Base-by-base conservation (phyloP, 2,888 invertebrate species). In the Polyommatus icarus region DNA sequence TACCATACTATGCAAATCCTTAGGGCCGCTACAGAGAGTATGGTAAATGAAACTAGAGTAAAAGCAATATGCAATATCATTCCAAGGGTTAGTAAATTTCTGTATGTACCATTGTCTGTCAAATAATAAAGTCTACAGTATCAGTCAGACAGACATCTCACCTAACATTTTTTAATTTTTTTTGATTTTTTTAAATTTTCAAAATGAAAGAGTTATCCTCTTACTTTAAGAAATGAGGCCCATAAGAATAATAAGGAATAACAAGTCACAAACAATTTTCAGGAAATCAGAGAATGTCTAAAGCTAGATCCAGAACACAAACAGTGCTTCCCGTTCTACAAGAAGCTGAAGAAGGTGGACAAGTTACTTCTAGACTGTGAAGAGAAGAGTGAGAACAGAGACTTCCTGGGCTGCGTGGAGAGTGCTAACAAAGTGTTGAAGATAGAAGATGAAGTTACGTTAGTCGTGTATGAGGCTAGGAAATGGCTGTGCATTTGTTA, bases 291-390 rank as follows among this genome's bases (percentile, higher is more conserved):
- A 29, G 99, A 99, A 89, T 99, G 99, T 89, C 95, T 99, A 24
- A 99, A 98, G 88, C 94, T 99, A 71, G 99, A 99, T 90, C 99
- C 99, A 0, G 99, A 99, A 84, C 99, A 99, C 92, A 98, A 98
- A 91, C 95, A 97, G 84, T 99, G 99, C 90, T 99, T 99, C 91
- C 96, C 97, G 29, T 97, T 99, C 86, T 99, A 99, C 94, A 99
- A 99, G 90, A 98, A 97, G 88, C 95, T 99, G 54, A 99, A 99
- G 88, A 99, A 99, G 88, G 95, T 99, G 18, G 98, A 97, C 82
- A 98, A 98, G 87, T 93, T 96, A 79, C 88, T 98, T 78, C 88
- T 91, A 36, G 95, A 96, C 36, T 96, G 97, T 12, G 96, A 97
- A 84, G 88, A 91, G 76, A 89, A 94, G 3, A 92, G 95, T 50